Evolutionary conservation across 92 coral and sea anemone genomes (phyloP), one percentile per base, ranked within the genome.

Genomic region (Epizoanthus stellaris): DNA sequence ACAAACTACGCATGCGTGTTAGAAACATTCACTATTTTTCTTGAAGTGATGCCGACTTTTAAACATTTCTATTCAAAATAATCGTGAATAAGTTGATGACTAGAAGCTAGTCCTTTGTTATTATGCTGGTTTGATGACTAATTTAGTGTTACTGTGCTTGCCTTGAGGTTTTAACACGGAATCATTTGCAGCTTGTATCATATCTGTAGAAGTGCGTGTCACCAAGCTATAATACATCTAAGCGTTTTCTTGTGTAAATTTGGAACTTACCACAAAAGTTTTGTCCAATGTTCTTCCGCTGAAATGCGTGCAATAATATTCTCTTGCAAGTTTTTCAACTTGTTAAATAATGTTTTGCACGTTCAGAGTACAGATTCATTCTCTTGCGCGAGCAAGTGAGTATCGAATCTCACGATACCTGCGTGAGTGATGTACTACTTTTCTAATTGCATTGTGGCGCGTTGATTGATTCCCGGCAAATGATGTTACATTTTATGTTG

Each of bases 361-460:
- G n/a, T 38, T 68, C n/a, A 38, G 71, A 60, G 45, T 2, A 6
- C 69, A 38, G 43, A 67, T 2, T 67, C 39, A 11, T 76, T 43
- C 57, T 45, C 10, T 38, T 19, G 80, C 80, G 60, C 80, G 80
- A 73, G 80, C 63, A 17, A 6, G 49, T 13, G 62, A 60, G 36
- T 6, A 17, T 61, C 12, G 19, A 5, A 68, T 14, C 45, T 38
- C 49, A 17, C 25, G 20, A 30, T 15, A 14, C 70, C 30, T 65
- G 15, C 70, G 20, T 36, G 11, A 14, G 19, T 25, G 12, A 12
- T 47, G 43, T 39, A 15, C 8, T 52, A 23, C 16, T 3, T 7
- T 21, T 4, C 49, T 62, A 63, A 79, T 79, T 79, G 67, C 64
- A 62, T 25, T 79, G 83, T 79, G 83, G 70, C 72, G 72, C 15